Evolutionary conservation across 2,797 vertebrate species (phyloP).

Genomic region (Macropodus opercularis): DNA sequence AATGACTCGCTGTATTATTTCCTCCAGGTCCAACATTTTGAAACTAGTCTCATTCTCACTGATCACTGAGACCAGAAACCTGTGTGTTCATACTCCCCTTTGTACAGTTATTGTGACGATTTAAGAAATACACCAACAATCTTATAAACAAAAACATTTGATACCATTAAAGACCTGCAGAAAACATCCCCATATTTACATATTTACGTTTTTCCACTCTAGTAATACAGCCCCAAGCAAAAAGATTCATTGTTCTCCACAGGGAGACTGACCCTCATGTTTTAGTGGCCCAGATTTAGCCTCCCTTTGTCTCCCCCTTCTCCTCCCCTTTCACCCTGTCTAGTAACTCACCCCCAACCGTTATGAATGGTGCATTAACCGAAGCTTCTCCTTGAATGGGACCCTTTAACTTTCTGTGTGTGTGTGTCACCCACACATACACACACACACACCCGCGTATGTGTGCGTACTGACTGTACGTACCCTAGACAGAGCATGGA

Average conservation of each 20-base stretch:
- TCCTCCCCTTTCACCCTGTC: slow-evolving; percentile 59
- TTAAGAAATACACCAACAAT: not conserved
- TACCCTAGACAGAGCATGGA: slow-evolving; percentile 33
- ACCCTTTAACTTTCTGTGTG: slow-evolving; percentile 63
- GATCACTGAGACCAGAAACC: not conserved
- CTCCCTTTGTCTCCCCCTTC: slow-evolving; percentile 23
- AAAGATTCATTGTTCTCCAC: not conserved
- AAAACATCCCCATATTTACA: too few species aligned
- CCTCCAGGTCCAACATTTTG: slow-evolving; percentile 1
- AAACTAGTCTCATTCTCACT: not conserved
- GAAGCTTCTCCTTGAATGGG: slow-evolving; percentile 70
- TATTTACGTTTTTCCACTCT: too few species aligned
- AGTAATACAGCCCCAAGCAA: not conserved
- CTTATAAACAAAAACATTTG: too few species aligned
- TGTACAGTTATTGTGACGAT: not conserved
- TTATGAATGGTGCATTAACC: slow-evolving; percentile 84
- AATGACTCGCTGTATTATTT: not conserved
- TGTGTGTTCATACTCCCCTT: not conserved
- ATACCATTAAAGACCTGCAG: too few species aligned
- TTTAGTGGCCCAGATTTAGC: slow-evolving; percentile 49
- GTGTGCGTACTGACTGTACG: not conserved
- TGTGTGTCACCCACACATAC: slow-evolving; percentile 8
- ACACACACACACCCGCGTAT: slow-evolving; percentile 5
- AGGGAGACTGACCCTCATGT: not conserved
- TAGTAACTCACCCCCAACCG: slow-evolving; percentile 70